Evolutionary conservation across 2,113 vertebrate genomes (phyloP).

Genomic region (Cyanistes caeruleus): DNA sequence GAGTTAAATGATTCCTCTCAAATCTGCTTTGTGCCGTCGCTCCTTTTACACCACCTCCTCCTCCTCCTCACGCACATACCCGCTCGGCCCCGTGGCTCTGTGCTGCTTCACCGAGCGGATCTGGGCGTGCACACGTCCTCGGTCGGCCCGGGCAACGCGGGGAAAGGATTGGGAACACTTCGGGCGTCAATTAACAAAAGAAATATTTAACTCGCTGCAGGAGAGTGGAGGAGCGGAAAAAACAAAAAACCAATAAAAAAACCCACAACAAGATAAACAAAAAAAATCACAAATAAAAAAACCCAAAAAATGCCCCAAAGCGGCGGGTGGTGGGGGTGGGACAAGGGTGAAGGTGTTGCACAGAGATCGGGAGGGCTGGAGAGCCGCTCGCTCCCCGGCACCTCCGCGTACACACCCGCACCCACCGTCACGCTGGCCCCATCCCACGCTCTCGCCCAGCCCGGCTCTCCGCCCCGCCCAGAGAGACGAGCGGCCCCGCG

Average conservation of each 20-base stretch:
- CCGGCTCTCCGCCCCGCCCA: background rate
- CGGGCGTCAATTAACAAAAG: slow-evolving; percentile 38
- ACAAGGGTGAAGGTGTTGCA: background rate
- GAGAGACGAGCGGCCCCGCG: background rate
- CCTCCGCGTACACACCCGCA: background rate
- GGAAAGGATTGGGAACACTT: background rate
- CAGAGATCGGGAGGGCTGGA: background rate
- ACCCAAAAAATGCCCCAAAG: no score
- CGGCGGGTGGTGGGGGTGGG: background rate
- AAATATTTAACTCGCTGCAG: slow-evolving; percentile 34
- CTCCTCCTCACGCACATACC: slow-evolving; percentile 27
- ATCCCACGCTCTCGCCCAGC: background rate
- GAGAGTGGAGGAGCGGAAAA: background rate
- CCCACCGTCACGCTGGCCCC: background rate
- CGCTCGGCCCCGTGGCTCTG: slow-evolving; percentile 43
- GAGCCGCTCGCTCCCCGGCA: background rate
- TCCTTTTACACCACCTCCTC: slow-evolving; percentile 29
- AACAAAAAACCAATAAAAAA: background rate
- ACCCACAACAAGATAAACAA: no score
- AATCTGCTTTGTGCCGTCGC: slow-evolving; percentile 20
- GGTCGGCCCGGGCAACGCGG: slow-evolving; percentile 5
- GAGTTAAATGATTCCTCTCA: slow-evolving; percentile 46
- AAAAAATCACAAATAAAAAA: no score
- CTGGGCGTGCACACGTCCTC: slow-evolving; percentile 43
- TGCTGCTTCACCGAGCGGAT: slow-evolving; percentile 32